A percentile compares a stretch with the other conserved stretches of the same genome.
Evolutionary conservation across 2,797 vertebrate species (phyloP).

Genomic region (Petrocephalus schoutedeni): DNA sequence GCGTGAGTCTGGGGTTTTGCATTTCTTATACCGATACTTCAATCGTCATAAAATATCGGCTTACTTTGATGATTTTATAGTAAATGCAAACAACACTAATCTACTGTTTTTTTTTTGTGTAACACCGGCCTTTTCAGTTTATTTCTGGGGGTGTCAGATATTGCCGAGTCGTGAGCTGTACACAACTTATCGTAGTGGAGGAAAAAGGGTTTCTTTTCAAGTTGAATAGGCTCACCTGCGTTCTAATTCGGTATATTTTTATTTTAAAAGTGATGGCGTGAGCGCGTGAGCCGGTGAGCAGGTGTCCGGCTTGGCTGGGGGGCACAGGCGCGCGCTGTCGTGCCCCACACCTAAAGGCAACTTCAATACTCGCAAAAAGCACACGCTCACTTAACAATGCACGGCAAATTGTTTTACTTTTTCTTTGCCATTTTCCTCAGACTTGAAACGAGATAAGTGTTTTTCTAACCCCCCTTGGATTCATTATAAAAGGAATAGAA

Average conservation of each 20-base stretch:
- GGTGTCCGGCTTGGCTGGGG: slow-evolving; percentile 35
- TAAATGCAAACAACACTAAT: slow-evolving; percentile 5
- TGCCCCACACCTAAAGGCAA: slow-evolving; percentile 48
- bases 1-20: slow-evolving; percentile 21
- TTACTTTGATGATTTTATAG: neutral
- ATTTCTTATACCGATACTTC: neutral
- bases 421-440: slow-evolving; percentile 48
- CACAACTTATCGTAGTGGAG: neutral
- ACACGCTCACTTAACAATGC: slow-evolving; percentile 44
- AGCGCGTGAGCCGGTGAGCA: slow-evolving; percentile 4
- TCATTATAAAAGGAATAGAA: slow-evolving; percentile 52
- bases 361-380: slow-evolving; percentile 43
- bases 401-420: slow-evolving; percentile 43
- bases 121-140: slow-evolving; percentile 10
- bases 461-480: slow-evolving; percentile 51
- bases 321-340: slow-evolving; percentile 52
- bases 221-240: slow-evolving; percentile 47
- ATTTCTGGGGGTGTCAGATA: slow-evolving; percentile 35
- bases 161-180: slow-evolving; percentile 29
- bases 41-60: neutral
- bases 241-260: slow-evolving; percentile 52
- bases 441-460: slow-evolving; percentile 50
- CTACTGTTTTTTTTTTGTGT: neutral
- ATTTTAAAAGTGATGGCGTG: neutral
- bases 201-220: slow-evolving; percentile 39